These are phyloP conservation scores for Balearica regulorum DNA, from an alignment of 2,797 vertebrate species.

Conservation along the genomic window DNA sequence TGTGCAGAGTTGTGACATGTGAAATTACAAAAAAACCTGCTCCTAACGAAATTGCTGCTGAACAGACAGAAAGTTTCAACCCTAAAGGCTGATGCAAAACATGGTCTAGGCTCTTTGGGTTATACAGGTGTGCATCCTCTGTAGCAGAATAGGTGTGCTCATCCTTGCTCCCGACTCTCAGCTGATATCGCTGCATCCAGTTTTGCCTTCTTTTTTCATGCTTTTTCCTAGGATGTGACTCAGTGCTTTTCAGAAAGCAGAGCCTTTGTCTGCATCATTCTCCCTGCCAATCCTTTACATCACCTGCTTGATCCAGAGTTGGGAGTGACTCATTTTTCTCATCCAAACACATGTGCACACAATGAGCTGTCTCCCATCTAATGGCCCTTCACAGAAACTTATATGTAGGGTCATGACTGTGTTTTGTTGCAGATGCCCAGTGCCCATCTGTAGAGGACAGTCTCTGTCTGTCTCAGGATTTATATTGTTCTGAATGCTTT, in stretches of 20 bases:
- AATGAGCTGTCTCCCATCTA: slow-evolving; percentile 57
- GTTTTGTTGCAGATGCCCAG: slow-evolving; percentile 53
- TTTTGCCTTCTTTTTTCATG: slow-evolving; percentile 13
- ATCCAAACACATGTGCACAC: slow-evolving; percentile 54
- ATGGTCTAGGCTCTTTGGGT: neutral
- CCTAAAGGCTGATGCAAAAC: neutral
- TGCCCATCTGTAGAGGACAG: slow-evolving; percentile 58
- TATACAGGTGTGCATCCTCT: neutral
- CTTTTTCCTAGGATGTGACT: slow-evolving; percentile 50
- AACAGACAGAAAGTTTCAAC: neutral
- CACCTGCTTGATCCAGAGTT: slow-evolving; percentile 59
- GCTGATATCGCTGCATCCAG: neutral
- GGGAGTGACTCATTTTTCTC: slow-evolving; percentile 65
- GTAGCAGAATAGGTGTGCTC: neutral
- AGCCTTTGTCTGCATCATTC: slow-evolving; percentile 51
- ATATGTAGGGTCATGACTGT: slow-evolving; percentile 52
- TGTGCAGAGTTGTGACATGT: neutral
- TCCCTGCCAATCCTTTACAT: slow-evolving; percentile 54
- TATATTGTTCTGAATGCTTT: slow-evolving; percentile 50
- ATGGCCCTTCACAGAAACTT: slow-evolving; percentile 61
- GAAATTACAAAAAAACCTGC: neutral
- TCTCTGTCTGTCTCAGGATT: slow-evolving; percentile 60
- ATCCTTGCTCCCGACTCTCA: neutral
- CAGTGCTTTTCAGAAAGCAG: slow-evolving; percentile 57
- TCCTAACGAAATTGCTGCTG: neutral